Percentiles rank a stretch among this genome's conserved stretches.
Evolutionary conservation across 1,140 invertebrate genomes (phyloP).

Genomic region (Drosophila kohkoa): DNA sequence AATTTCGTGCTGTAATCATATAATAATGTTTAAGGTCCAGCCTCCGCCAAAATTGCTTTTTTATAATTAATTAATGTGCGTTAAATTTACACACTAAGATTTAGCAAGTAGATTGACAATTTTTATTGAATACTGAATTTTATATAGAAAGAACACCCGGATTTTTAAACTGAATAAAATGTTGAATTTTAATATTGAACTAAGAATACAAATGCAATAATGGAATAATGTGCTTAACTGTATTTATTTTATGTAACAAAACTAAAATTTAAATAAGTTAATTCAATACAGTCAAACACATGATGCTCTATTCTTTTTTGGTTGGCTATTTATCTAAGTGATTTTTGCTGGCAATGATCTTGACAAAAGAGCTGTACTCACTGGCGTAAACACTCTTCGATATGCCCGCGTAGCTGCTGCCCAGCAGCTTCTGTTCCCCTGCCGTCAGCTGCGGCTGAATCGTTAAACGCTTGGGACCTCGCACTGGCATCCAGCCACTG

Average conservation of each 20-base stretch:
- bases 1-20: slow-evolving; percentile 11
- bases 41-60: slow-evolving; percentile 38
- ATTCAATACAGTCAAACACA: too few relatives aligned
- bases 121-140: slow-evolving; percentile 45
- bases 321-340: background rate
- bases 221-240: too few relatives aligned
- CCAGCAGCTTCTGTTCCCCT: slow-evolving; percentile 51
- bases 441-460: slow-evolving; percentile 22
- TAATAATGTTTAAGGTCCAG: slow-evolving; percentile 12
- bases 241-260: background rate
- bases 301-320: too few relatives aligned
- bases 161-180: slow-evolving; percentile 70
- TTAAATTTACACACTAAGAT: slow-evolving; percentile 20
- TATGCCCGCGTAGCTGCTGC: slow-evolving; percentile 40
- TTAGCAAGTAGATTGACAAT: slow-evolving; percentile 24
- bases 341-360: slow-evolving; percentile 47
- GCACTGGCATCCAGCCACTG: slow-evolving; percentile 90
- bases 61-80: slow-evolving; percentile 4
- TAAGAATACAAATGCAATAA: background rate
- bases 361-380: slow-evolving; percentile 67
- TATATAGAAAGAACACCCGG: slow-evolving; percentile 44
- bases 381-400: slow-evolving; percentile 65
- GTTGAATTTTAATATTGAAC: slow-evolving; percentile 56
- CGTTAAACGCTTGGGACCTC: slow-evolving; percentile 85
- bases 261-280: too few relatives aligned